These are phyloP conservation scores for Pharmacophagus antenor DNA, from an alignment of 2,888 invertebrate species.

Conservation along the genomic window DNA sequence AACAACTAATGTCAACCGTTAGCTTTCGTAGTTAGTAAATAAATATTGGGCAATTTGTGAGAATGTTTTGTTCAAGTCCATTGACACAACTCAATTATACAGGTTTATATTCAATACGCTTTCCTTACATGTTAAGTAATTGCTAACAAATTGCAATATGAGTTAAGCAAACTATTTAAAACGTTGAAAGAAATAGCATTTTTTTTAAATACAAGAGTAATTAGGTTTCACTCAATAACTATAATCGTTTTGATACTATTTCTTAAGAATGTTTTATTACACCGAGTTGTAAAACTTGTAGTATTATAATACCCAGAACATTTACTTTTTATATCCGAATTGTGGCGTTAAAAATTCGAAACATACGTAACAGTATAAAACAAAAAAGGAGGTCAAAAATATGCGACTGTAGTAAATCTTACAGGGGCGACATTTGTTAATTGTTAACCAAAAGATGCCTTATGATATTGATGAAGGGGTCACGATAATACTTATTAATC, in stretches of 20 bases:
- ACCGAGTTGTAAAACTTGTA: background rate
- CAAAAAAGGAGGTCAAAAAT: background rate
- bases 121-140: constrained; percentile 13
- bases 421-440: background rate
- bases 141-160: constrained; percentile 22
- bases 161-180: constrained; percentile 18
- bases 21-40: constrained; percentile 27
- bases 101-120: constrained; percentile 8
- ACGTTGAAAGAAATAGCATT: constrained; percentile 19
- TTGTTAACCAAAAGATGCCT: constrained; percentile 6
- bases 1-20: constrained; percentile 10
- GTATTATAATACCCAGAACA: background rate
- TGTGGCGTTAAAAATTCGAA: too few species aligned
- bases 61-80: constrained; percentile 6
- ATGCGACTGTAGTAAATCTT: background rate
- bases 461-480: constrained; percentile 5
- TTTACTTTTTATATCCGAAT: too few species aligned
- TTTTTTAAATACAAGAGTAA: constrained; percentile 5
- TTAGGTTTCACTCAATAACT: constrained; percentile 8
- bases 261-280: background rate
- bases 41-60: constrained; percentile 25
- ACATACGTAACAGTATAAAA: background rate
- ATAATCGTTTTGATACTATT: background rate
- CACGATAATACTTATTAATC: constrained; percentile 5
- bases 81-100: constrained; percentile 20